Evolutionary conservation across 1,140 invertebrate genomes (phyloP).

Genomic region (Orius insidiosus): DNA sequence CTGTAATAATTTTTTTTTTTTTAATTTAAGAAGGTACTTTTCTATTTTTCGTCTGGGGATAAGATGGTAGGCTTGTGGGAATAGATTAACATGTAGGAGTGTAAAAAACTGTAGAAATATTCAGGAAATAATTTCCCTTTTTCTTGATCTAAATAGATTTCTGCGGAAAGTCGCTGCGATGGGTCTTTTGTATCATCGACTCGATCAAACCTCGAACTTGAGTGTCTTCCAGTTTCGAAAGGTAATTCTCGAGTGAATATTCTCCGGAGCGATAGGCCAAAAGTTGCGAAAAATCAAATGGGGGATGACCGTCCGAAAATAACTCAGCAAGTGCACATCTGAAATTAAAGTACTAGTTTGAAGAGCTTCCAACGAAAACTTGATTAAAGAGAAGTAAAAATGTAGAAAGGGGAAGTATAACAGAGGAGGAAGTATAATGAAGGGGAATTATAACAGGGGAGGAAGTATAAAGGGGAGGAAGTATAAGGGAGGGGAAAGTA

Average conservation of each 20-base stretch:
- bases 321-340: conserved; percentile 86
- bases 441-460: too few species aligned
- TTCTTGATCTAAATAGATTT: conserved; percentile 73
- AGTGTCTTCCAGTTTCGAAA: conserved; percentile 50
- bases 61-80: conserved; percentile 51
- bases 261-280: conserved; percentile 58
- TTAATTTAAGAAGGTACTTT: too few species aligned
- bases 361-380: too few species aligned
- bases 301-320: conserved; percentile 83
- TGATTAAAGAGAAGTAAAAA: too few species aligned
- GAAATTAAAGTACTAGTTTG: too few species aligned
- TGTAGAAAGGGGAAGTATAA: too few species aligned
- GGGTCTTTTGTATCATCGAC: conserved; percentile 84
- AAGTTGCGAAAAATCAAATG: conserved; percentile 83
- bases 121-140: conserved; percentile 77
- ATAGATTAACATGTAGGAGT: conserved; percentile 74
- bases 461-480: too few species aligned
- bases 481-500: too few species aligned
- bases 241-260: conserved; percentile 43
- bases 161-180: conserved; percentile 55
- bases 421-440: too few species aligned
- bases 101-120: conserved; percentile 84
- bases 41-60: conserved; percentile 65
- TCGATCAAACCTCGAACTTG: conserved; percentile 43
- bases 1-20: too few species aligned